Conservation (phyloP, 1,140 invertebrate species). For the Leptopilina boulardi region DNA sequence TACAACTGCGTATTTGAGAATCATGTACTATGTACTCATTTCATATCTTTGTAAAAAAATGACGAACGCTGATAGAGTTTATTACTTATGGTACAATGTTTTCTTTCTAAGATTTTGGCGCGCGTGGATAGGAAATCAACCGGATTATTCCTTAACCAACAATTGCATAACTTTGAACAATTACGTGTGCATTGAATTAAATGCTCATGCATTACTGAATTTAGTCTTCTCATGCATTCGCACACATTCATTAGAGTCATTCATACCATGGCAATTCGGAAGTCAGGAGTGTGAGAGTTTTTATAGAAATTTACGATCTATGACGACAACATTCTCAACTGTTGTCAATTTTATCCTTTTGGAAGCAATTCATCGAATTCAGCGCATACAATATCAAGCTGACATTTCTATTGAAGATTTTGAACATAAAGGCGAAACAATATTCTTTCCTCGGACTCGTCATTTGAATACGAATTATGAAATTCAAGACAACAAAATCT, state of each 20-base stretch:
- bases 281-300: constrained; percentile 42
- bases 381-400: background rate
- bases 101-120: constrained; percentile 40
- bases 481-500: constrained; percentile 44
- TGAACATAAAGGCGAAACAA: background rate
- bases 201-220: constrained; percentile 43
- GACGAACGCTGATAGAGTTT: constrained; percentile 1
- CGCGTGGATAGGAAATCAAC: background rate
- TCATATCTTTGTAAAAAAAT: constrained; percentile 30
- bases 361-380: constrained; percentile 1
- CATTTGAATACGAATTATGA: constrained; percentile 46
- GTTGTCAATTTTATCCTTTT: constrained; percentile 37
- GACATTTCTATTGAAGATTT: constrained; percentile 37
- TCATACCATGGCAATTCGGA: constrained; percentile 40
- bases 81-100: constrained; percentile 34
- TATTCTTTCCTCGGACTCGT: constrained; percentile 40
- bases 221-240: constrained; percentile 28
- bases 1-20: constrained; percentile 37
- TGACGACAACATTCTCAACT: constrained; percentile 41
- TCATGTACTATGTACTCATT: constrained; percentile 38
- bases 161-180: constrained; percentile 13
- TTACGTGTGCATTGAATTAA: constrained; percentile 44
- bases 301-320: constrained; percentile 39
- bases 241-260: constrained; percentile 17
- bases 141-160: background rate